Conservation (phyloP, 2,888 invertebrate species). For the Criorhina ranunculi region DNA sequence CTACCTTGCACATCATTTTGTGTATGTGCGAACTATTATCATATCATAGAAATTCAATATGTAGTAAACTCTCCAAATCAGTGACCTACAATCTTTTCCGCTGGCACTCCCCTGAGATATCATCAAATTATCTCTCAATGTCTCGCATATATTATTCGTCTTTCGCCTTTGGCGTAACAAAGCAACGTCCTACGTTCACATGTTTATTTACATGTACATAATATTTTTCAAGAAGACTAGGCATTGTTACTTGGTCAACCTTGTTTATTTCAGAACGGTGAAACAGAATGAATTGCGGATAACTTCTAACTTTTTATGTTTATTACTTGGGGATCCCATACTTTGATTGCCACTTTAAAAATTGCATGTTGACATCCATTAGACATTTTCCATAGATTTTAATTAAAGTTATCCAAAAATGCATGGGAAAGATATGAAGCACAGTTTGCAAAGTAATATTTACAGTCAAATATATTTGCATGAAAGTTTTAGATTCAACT, state of each 20-base stretch:
- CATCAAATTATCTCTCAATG: conserved; percentile 30
- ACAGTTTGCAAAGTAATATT: background rate
- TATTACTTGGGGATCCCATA: too few species aligned
- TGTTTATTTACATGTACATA: conserved; percentile 3
- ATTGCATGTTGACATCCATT: too few species aligned
- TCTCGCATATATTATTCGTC: conserved; percentile 13
- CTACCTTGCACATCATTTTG: conserved; percentile 39
- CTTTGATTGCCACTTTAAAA: too few species aligned
- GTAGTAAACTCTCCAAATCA: conserved; percentile 59
- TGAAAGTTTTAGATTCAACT: conserved; percentile 6
- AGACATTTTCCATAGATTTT: too few species aligned
- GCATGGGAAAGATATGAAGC: background rate
- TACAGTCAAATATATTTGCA: background rate
- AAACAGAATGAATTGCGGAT: too few species aligned
- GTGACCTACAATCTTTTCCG: conserved; percentile 53
- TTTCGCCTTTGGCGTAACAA: conserved; percentile 15
- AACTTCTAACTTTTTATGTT: too few species aligned
- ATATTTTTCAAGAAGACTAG: background rate
- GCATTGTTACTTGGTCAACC: background rate
- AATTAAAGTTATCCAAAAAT: background rate
- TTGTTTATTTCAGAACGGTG: background rate
- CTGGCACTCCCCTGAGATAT: conserved; percentile 26
- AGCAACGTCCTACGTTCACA: conserved; percentile 2
- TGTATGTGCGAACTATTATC: conserved; percentile 66
- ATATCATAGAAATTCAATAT: conserved; percentile 66